These are phyloP conservation scores for Corythoichthys haematopterus DNA, from an alignment of 2,113 vertebrate species.

Conservation along the genomic window DNA sequence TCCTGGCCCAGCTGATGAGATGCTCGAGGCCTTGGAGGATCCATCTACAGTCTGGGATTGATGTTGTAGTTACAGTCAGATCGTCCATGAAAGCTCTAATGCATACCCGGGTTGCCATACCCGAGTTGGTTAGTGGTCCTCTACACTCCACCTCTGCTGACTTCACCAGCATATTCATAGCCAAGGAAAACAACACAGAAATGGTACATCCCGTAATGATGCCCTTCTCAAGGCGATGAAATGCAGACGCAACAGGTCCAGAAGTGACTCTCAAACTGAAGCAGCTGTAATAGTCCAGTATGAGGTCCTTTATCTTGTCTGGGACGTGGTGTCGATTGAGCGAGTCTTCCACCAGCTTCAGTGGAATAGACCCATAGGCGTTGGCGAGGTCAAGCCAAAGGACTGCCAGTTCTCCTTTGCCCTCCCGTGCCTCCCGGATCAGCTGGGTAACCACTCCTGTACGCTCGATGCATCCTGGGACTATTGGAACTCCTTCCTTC, in stretches of 20 bases:
- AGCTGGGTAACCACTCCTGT: neutral
- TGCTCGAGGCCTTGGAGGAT: too few relatives aligned
- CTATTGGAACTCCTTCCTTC: too few relatives aligned
- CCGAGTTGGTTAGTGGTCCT: too few relatives aligned
- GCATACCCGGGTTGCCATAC: neutral
- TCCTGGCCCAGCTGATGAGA: too few relatives aligned
- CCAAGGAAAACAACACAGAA: too few relatives aligned
- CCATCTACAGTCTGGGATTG: too few relatives aligned
- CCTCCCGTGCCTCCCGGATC: neutral
- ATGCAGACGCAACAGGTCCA: neutral
- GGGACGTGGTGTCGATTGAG: neutral
- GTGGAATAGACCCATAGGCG: neutral
- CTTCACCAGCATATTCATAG: too few relatives aligned
- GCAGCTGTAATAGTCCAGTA: neutral
- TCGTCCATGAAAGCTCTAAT: too few relatives aligned
- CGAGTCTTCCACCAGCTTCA: neutral
- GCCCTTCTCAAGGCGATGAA: too few relatives aligned
- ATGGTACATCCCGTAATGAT: too few relatives aligned
- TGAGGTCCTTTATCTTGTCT: neutral
- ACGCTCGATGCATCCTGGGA: neutral
- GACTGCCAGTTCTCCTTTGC: neutral
- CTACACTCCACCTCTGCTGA: too few relatives aligned
- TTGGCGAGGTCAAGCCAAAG: neutral
- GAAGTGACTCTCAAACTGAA: neutral
- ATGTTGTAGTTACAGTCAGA: too few relatives aligned